Conservation (phyloP, 2,797 vertebrate genomes). For the Jordanella pulchra region DNA sequence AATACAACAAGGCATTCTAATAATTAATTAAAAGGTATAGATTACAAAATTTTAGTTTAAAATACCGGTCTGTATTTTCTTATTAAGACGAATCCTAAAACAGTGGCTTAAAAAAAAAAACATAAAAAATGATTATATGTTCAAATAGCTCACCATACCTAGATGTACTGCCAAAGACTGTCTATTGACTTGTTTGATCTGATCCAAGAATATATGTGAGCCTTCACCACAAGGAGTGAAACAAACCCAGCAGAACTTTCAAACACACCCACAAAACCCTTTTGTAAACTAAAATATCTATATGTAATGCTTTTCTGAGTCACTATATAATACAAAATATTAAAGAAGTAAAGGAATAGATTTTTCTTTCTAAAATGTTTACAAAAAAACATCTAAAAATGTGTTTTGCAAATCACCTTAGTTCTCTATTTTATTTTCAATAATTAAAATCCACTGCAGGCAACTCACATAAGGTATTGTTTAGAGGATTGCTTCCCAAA, state of each 20-base stretch:
- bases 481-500: too few species aligned
- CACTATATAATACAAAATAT: neutral
- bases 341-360: neutral
- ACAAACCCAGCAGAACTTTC: neutral
- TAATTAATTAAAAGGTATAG: neutral
- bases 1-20: too few species aligned
- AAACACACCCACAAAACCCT: neutral
- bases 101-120: neutral
- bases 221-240: neutral
- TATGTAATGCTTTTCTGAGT: neutral
- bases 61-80: neutral
- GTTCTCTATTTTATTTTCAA: neutral
- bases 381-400: neutral
- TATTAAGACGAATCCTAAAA: neutral
- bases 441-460: neutral
- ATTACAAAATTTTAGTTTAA: neutral
- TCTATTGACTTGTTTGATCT: neutral
- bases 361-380: neutral
- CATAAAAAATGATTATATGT: neutral
- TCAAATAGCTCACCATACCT: neutral
- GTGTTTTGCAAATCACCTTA: neutral
- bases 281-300: neutral
- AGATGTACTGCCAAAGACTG: neutral
- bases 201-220: neutral
- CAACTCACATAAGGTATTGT: neutral